Conservation (phyloP, 2,888 invertebrate genomes). For the Ophioninae sp. region DNA sequence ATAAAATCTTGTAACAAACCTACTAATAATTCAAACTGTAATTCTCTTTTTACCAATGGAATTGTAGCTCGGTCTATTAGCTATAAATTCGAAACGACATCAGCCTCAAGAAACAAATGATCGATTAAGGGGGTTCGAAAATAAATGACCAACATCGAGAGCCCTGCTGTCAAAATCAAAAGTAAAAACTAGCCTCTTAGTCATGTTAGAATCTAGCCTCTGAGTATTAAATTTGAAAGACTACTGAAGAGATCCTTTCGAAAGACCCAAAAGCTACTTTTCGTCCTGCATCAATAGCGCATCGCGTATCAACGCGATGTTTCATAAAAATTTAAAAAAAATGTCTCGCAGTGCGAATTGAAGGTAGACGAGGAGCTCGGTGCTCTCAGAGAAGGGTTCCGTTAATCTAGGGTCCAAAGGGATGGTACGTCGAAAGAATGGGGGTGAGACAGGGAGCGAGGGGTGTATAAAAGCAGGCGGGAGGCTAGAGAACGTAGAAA, state of each 20-base stretch:
- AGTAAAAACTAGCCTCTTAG: no score
- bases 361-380: conserved; percentile 76
- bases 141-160: no score
- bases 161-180: no score
- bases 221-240: not conserved
- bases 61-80: no score
- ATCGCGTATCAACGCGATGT: not conserved
- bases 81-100: no score
- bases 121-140: no score
- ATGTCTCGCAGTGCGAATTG: conserved; percentile 64
- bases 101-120: no score
- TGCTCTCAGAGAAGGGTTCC: conserved; percentile 77
- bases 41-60: no score
- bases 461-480: conserved; percentile 50
- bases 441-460: conserved; percentile 34
- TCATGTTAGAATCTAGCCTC: no score
- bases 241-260: not conserved
- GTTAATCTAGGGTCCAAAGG: conserved; percentile 78
- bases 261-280: not conserved
- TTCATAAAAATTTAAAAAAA: conserved; percentile 12
- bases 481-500: conserved; percentile 55
- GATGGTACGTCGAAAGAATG: conserved; percentile 64
- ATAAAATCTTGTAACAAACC: no score
- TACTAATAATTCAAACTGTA: no score
- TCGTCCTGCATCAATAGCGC: not conserved